phyloP scores from a whole-genome alignment of 2,888 invertebrate species.

The Polymixis lichenea region DNA sequence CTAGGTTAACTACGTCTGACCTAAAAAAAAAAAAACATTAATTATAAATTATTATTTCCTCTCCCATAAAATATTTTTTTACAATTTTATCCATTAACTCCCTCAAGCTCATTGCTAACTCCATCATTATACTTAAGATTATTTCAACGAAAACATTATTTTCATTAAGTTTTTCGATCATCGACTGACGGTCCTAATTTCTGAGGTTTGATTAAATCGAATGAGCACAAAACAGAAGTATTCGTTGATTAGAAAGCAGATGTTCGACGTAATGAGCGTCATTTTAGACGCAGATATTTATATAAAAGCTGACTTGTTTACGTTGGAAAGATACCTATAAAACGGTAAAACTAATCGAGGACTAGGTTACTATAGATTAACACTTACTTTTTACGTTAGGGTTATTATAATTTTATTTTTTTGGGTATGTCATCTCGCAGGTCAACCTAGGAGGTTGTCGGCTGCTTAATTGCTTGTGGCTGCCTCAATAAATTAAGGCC shows the following conservation, averaged over 20 bases:
- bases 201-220: slow-evolving; percentile 68
- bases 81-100: background rate
- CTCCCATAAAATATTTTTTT: slow-evolving; percentile 10
- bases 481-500: no score
- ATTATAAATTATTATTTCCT: background rate
- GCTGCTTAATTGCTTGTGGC: no score
- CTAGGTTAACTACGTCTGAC: background rate
- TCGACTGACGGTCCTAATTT: slow-evolving; percentile 48
- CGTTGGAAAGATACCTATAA: slow-evolving; percentile 5
- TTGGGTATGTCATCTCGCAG: no score
- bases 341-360: background rate
- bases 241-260: slow-evolving; percentile 81
- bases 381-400: background rate
- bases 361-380: background rate
- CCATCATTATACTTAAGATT: slow-evolving; percentile 46
- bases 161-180: slow-evolving; percentile 67
- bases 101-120: slow-evolving; percentile 22
- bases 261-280: slow-evolving; percentile 74
- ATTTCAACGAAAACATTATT: slow-evolving; percentile 60
- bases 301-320: slow-evolving; percentile 48
- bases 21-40: no score
- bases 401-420: background rate
- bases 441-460: no score
- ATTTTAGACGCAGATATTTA: slow-evolving; percentile 68
- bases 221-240: slow-evolving; percentile 73